These are phyloP conservation scores for Stigmatopora nigra DNA, from an alignment of 2,113 vertebrate genomes.

Conservation along the genomic window DNA sequence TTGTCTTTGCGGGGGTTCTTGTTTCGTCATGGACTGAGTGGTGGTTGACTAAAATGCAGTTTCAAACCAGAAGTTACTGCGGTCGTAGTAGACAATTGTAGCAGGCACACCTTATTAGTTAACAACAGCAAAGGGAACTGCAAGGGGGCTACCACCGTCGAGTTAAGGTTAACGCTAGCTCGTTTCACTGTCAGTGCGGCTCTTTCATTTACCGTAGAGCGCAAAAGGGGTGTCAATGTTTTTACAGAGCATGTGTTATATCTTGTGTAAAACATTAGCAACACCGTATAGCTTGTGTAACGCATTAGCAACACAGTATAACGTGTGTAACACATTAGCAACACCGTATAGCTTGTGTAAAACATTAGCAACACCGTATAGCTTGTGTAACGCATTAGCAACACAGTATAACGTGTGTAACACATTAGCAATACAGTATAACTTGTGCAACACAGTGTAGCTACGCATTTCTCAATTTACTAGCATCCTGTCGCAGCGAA, in stretches of 20 bases:
- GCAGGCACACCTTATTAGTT: neutral
- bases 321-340: neutral
- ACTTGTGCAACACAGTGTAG: no score
- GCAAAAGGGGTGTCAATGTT: constrained; percentile 19
- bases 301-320: neutral
- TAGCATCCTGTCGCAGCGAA: neutral
- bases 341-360: no score
- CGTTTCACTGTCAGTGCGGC: neutral
- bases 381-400: neutral
- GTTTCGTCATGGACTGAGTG: constrained; percentile 33
- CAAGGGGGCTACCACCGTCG: neutral
- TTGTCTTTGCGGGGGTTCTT: constrained; percentile 48
- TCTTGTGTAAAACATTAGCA: neutral
- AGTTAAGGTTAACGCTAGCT: constrained; percentile 33
- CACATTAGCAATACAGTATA: no score
- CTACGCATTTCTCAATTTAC: neutral
- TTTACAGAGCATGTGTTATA: constrained; percentile 1
- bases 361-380: no score
- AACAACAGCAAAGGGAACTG: neutral
- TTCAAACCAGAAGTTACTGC: neutral
- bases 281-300: neutral
- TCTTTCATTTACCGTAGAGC: constrained; percentile 23
- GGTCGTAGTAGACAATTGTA: no score
- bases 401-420: neutral
- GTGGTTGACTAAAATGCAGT: constrained; percentile 13